Evolutionary conservation across 2,113 vertebrate species (phyloP), one percentile per base, ranked within the genome.

Genomic region (Dasyprocta punctata): DNA sequence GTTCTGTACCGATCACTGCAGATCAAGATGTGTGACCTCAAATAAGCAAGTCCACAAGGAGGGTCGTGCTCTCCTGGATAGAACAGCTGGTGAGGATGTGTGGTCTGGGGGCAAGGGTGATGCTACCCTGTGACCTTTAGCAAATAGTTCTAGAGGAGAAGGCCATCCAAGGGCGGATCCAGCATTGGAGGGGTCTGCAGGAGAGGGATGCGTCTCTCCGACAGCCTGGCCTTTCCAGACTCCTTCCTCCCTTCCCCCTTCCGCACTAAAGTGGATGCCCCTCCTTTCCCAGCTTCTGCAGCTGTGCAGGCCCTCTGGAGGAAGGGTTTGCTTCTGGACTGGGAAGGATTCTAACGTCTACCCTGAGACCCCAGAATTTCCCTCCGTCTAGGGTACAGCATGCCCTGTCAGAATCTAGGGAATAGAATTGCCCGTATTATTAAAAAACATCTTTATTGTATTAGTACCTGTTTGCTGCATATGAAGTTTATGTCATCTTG

Each of bases 181-280:
- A 2, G 49, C 30, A 49, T 4, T 0, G 0, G 26, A 14, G 2
- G 61, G 33, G 26, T 7, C 44, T 26, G 2, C 13, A 17, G 19
- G 14, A 22, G 63, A 47, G 41, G 0, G 49, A 9, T 44, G 1
- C 1, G 8, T 44, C 38, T 17, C 58, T 52, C 0, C 16, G 33
- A 30, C 30, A 13, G 4, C 58, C 71, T 2, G 26, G 56, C 26
- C 28, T 33, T 24, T 0, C 1, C 9, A 11, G 24, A 0, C 5
- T 63, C 36, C 3, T 2, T 14, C 2, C 28, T 30, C 20, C 44
- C 33, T 33, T 22, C 30, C 10, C 54, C 36, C 4, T 19, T 36
- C 41, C 41, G 1, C 4, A 0, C 4, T 5, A 0, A 54, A 44
- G 22, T 14, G 1, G 6, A 28, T 1, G 9, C 5, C 28, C 63